Evolutionary conservation across 2,113 vertebrate species (phyloP).

Genomic region (Anguilla rostrata): DNA sequence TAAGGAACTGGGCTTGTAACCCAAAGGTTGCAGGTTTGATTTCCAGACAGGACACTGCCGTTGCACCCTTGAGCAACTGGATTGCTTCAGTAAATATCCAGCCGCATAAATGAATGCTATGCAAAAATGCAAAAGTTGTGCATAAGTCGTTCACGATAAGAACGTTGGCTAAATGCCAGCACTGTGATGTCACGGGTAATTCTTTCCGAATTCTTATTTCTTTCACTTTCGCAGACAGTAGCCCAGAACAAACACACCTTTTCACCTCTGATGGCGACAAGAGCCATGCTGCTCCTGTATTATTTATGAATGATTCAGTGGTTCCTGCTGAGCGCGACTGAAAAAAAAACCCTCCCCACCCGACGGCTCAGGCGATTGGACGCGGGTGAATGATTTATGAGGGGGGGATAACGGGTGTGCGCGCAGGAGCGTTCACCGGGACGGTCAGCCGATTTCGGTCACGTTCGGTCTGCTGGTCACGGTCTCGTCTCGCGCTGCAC

Average conservation of each 20-base stretch:
- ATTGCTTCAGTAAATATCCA: too few relatives aligned
- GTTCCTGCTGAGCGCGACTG: background rate
- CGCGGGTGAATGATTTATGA: background rate
- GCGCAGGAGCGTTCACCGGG: background rate
- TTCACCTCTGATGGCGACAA: background rate
- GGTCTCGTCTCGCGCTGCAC: background rate
- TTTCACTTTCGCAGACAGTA: background rate
- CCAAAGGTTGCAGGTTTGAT: too few relatives aligned
- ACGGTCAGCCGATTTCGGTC: background rate
- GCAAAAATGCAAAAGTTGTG: too few relatives aligned
- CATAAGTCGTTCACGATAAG: too few relatives aligned
- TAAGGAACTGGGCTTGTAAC: too few relatives aligned
- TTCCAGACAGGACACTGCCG: too few relatives aligned
- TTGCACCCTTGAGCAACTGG: too few relatives aligned
- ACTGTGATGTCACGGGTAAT: too few relatives aligned
- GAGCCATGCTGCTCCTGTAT: background rate
- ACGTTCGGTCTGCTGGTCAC: background rate
- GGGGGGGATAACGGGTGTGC: background rate
- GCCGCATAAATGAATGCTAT: too few relatives aligned
- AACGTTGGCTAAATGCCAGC: too few relatives aligned
- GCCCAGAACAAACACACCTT: background rate
- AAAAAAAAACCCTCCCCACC: background rate
- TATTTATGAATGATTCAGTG: slow-evolving; percentile 11
- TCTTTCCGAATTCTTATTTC: too few relatives aligned
- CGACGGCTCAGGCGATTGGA: background rate